phyloP scores from a whole-genome alignment of 1,140 invertebrate species.

The Drosophila kanapiae region DNA sequence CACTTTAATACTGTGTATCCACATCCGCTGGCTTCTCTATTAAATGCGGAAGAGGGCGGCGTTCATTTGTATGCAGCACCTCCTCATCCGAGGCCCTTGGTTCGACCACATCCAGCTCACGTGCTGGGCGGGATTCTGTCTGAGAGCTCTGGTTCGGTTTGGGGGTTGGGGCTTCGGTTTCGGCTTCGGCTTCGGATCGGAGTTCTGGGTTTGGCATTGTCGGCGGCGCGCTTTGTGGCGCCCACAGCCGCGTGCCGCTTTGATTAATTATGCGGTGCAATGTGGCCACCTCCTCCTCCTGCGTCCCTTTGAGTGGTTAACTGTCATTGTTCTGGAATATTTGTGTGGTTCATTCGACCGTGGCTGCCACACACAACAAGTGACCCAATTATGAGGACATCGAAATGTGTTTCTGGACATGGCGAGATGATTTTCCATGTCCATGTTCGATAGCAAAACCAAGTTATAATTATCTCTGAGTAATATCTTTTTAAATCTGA shows the following conservation, averaged over 20 bases:
- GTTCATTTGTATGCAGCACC: constrained; percentile 65
- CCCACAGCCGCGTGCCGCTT: constrained; percentile 76
- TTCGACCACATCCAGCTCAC: constrained; percentile 19
- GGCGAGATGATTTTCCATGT: constrained; percentile 49
- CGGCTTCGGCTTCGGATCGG: constrained; percentile 15
- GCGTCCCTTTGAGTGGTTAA: constrained; percentile 32
- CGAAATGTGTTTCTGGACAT: constrained; percentile 39
- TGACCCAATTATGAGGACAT: constrained; percentile 59
- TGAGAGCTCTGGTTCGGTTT: constrained; percentile 5
- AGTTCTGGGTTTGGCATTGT: constrained; percentile 46
- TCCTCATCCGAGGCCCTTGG: constrained; percentile 6
- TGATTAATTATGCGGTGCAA: constrained; percentile 79
- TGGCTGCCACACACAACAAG: constrained; percentile 45
- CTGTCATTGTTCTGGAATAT: constrained; percentile 42
- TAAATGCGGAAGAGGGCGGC: constrained; percentile 81
- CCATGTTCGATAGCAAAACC: constrained; percentile 4
- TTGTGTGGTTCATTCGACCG: constrained; percentile 27
- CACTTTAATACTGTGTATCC: constrained; percentile 45
- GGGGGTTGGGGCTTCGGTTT: constrained; percentile 1
- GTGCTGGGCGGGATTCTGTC: constrained; percentile 57
- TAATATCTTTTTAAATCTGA: neutral
- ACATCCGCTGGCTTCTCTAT: constrained; percentile 63
- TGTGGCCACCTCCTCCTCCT: constrained; percentile 33
- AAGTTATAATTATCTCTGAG: constrained; percentile 1
- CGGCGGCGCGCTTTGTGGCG: constrained; percentile 77